These are phyloP conservation scores for Parapristionchus giblindavisi DNA, from an alignment of 2,888 invertebrate genomes.

Conservation along the genomic window DNA sequence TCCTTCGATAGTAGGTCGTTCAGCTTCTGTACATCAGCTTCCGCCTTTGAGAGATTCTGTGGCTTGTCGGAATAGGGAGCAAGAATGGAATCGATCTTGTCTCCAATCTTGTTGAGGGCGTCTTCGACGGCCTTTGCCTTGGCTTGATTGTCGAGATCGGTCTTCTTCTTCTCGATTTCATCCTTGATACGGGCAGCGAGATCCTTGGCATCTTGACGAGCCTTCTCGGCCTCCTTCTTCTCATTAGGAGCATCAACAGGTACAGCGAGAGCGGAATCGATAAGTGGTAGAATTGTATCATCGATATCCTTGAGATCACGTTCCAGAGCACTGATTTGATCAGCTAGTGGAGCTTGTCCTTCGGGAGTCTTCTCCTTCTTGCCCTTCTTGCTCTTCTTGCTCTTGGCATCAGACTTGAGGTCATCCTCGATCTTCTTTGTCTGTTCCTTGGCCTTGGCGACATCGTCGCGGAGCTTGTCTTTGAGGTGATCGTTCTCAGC, in stretches of 20 bases:
- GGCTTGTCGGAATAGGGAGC: constrained; percentile 47
- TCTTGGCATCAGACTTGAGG: constrained; percentile 33
- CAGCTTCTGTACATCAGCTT: constrained; percentile 29
- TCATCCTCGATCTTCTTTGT: constrained; percentile 45
- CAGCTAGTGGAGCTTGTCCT: constrained; percentile 12
- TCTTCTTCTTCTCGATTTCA: constrained; percentile 42
- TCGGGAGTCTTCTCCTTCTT: constrained; percentile 42
- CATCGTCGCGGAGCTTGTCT: constrained; percentile 38
- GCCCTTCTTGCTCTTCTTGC: constrained; percentile 45
- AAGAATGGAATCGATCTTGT: constrained; percentile 43
- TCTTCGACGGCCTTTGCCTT: constrained; percentile 12
- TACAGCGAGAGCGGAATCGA: constrained; percentile 17
- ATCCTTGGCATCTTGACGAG: constrained; percentile 23
- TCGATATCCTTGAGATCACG: constrained; percentile 3
- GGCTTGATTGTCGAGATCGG: constrained; percentile 34
- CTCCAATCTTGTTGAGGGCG: constrained; percentile 19
- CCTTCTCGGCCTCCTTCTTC: constrained; percentile 29
- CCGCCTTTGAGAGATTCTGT: constrained; percentile 16
- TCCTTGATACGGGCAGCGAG: constrained; percentile 43
- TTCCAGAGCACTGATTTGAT: constrained; percentile 19
- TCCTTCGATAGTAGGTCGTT: constrained; percentile 7
- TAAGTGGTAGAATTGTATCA: not conserved
- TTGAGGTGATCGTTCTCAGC: constrained; percentile 42
- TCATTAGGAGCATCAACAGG: constrained; percentile 17
- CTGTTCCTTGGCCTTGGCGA: constrained; percentile 41